Percentiles rank a stretch among this genome's conserved stretches.
Conservation (phyloP, 2,113 vertebrate species). For the Chamaetylas fuelleborni region DNA sequence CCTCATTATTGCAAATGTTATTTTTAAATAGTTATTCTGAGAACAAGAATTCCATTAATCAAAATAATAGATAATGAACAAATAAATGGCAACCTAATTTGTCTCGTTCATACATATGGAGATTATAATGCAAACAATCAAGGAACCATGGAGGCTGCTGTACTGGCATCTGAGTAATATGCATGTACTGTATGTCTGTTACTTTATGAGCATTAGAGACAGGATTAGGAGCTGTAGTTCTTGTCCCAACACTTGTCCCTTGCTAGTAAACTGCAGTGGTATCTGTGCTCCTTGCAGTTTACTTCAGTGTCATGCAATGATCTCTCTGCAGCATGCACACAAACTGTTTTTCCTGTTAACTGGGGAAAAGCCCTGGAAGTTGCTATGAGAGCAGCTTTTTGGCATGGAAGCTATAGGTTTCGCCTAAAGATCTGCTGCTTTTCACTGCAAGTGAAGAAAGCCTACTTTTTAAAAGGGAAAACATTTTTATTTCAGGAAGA, state of each 20-base stretch:
- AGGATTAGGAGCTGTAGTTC: neutral
- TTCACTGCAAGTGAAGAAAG: neutral
- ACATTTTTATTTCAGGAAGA: neutral
- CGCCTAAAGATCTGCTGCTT: neutral
- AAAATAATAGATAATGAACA: conserved; percentile 85
- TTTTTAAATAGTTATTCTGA: conserved; percentile 69
- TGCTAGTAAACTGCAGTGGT: neutral
- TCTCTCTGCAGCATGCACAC: neutral
- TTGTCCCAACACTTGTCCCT: neutral
- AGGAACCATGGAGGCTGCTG: conserved; percentile 67
- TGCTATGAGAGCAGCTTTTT: neutral
- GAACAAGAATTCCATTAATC: conserved; percentile 83
- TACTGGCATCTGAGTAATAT: conserved; percentile 42
- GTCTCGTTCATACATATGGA: conserved; percentile 79
- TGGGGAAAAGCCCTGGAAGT: neutral
- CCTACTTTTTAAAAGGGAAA: neutral
- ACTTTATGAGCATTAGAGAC: neutral
- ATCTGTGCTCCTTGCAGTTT: neutral
- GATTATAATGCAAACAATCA: conserved; percentile 66
- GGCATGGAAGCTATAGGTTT: neutral
- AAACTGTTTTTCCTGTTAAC: neutral
- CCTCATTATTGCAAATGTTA: conserved; percentile 71
- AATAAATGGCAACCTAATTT: conserved; percentile 83
- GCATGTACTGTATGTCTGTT: neutral
- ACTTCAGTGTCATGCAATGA: neutral